Evolutionary conservation across 2,797 vertebrate genomes (phyloP), one percentile per base, ranked within the genome.

Genomic region (Delichon dasypus): DNA sequence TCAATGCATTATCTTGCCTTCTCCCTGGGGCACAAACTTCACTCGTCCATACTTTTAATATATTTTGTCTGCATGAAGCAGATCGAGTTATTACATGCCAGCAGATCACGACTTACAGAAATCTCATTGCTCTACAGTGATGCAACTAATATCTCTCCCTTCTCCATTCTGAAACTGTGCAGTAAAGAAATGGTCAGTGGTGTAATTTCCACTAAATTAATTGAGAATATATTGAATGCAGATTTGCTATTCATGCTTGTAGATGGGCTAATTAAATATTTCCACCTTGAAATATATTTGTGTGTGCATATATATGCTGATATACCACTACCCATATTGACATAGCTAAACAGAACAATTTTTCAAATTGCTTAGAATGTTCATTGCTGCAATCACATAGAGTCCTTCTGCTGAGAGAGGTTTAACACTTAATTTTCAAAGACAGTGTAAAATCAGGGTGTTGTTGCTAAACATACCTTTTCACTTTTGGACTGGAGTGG

Each of bases 1-100:
- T 98, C 98, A 98, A 98, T 98, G 98, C 98, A 98, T 98, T 98
- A 98, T 98, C 98, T 98, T 93, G 97, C 97, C 97, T 98, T 98
- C 96, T 98, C 98, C 98, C 98, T 97, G 97, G 98, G 98, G 98
- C 98, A 98, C 97, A 97, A 98, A 98, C 97, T 98, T 98, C 97
- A 98, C 97, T 98, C 97, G 95, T 97, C 98, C 98, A 97, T 98
- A 98, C 97, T 98, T 98, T 98, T 98, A 98, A 98, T 98, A 98
- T 97, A 98, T 98, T 98, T 98, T 98, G 97, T 98, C 97, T 98
- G 97, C 96, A 98, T 97, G 95, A 98, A 98, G 97, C 95, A 97
- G 96, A 98, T 98, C 97, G 90, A 97, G 97, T 98, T 98, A 98
- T 98, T 98, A 98, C 97, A 98, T 97, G 96, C 97, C 97, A 98